These are phyloP conservation scores for Phytoseiulus persimilis DNA, from an alignment of 2,888 invertebrate species.

Conservation along the genomic window DNA sequence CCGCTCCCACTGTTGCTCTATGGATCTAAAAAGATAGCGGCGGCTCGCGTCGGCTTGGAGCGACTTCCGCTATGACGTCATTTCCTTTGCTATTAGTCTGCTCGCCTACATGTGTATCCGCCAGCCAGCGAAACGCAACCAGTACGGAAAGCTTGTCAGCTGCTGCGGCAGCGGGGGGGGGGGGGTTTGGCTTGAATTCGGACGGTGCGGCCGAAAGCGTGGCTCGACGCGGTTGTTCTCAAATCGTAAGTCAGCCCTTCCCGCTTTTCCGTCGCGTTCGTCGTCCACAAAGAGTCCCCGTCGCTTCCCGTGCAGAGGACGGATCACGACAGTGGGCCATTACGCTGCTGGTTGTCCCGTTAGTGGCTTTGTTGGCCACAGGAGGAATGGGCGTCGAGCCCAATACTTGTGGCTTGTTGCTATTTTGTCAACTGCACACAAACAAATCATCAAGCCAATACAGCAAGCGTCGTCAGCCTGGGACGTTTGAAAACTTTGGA, in stretches of 20 bases:
- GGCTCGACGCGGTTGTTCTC: too few relatives aligned
- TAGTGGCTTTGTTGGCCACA: not conserved
- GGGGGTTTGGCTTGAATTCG: not conserved
- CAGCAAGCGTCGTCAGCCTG: not conserved
- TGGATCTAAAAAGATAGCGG: not conserved
- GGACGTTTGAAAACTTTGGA: not conserved
- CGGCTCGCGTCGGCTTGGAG: not conserved
- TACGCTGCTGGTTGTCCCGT: not conserved
- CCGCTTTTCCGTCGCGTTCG: not conserved
- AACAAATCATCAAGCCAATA: not conserved
- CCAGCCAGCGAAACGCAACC: not conserved
- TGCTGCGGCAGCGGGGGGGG: not conserved
- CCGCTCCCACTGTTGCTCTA: not conserved
- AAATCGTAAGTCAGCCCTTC: not conserved
- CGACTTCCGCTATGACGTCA: conserved; percentile 31
- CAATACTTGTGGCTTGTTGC: not conserved
- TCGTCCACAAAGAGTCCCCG: not conserved
- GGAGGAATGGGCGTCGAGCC: not conserved
- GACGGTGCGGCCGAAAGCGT: not conserved
- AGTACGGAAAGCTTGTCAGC: too few relatives aligned
- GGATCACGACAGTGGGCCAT: not conserved
- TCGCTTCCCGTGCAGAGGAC: not conserved
- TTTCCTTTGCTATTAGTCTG: conserved; percentile 19
- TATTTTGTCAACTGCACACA: not conserved
- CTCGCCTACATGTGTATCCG: not conserved